Percentiles rank a stretch among this genome's conserved stretches.
Evolutionary conservation across 2,797 vertebrate genomes (phyloP).

Genomic region (Delichon dasypus): DNA sequence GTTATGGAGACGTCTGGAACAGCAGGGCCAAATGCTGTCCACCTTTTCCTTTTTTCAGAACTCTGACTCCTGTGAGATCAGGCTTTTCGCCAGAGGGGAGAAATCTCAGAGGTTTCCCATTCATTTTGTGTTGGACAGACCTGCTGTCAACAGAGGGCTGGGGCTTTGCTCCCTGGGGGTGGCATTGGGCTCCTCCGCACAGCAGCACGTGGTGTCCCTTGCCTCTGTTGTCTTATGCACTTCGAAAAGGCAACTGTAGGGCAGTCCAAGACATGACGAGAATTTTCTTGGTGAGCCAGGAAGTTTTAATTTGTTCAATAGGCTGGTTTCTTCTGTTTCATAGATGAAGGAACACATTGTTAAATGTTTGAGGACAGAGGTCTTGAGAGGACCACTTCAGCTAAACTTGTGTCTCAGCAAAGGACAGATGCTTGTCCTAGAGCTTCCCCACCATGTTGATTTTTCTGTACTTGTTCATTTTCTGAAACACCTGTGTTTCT

Average conservation of each 20-base stretch:
- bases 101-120: background rate
- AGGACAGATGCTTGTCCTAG: background rate
- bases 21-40: background rate
- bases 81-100: background rate
- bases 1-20: background rate
- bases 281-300: background rate
- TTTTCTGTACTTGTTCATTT: background rate
- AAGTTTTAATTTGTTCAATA: background rate
- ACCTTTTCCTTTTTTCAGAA: background rate
- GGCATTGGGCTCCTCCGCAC: accelerated
- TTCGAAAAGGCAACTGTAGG: background rate
- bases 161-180: background rate
- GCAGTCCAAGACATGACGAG: background rate
- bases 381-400: background rate
- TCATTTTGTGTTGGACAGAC: background rate
- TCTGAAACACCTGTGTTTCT: background rate
- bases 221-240: background rate
- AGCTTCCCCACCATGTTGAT: background rate
- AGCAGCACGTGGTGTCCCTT: background rate
- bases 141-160: background rate
- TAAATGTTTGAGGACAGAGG: background rate
- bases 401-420: background rate
- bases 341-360: background rate
- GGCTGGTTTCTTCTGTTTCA: background rate
- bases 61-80: background rate